Evolutionary conservation across 2,797 vertebrate species (phyloP), one percentile per base, ranked within the genome.

Genomic region (Lateolabrax maculatus): DNA sequence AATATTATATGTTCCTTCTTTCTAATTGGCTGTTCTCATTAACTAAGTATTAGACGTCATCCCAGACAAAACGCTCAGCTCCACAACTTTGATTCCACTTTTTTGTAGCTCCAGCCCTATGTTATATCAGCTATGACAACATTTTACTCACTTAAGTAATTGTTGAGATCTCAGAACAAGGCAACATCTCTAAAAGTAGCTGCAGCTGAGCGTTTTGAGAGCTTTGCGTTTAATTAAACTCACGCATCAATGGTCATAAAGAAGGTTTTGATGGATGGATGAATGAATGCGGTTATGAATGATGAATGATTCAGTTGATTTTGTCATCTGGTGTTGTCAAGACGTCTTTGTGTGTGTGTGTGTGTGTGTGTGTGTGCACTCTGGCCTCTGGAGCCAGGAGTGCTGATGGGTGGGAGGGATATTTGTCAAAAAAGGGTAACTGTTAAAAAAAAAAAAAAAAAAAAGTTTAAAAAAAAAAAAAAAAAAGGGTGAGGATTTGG

Each of bases 401-500:
- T 79, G 78, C 49, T 19, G 34, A 21, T 5, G 2, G 4, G 18
- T 10, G 73, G 74, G 85, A 23, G 63, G 71, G 75, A 23, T 43
- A 9, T 43, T 66, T 60, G 51, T 85, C n/a, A 36, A 52, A 68
- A 63, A 68, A 68, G 56, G 13, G 25, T 71, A 52, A 79, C 3
- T 63, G 41, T 46, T 62, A 10, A 68, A 84, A 60, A 31, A 41
- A 64, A 31, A 25, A 19, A 63, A 44, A 44, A 41, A 37, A 46
- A 39, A 44, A 15, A n/a, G 8, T 5, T 5, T 41, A 21, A 23
- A 23, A 21, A 46, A 7, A 1, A 6, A n/a, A 55, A 44, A 6
- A 2, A 5, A 19, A 51, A 44, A 18, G 6, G 89, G 72, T 76
- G 60, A 68, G 74, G 77, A 55, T 76, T 83, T 70, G 80, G 83